These are phyloP conservation scores for Sapayoa aenigma DNA, from an alignment of 2,113 vertebrate genomes.

Conservation along the genomic window DNA sequence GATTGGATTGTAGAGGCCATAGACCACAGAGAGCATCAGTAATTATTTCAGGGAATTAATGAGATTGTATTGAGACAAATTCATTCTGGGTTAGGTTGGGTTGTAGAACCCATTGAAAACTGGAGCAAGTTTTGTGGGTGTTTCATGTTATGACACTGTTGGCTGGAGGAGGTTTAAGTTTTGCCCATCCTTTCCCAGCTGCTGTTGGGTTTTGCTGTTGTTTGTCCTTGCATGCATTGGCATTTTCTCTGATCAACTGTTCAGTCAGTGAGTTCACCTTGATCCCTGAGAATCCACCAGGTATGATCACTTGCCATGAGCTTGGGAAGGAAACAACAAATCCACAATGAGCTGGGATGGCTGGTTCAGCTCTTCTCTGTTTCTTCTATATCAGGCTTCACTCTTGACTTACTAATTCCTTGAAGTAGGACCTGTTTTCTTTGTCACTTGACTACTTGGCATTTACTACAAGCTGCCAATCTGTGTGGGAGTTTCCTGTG, in stretches of 20 bases:
- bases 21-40: neutral
- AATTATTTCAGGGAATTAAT: neutral
- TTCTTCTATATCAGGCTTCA: neutral
- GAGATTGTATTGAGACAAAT: fast-evolving
- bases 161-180: neutral
- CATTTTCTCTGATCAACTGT: neutral
- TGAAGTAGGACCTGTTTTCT: neutral
- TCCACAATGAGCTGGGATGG: fast-evolving
- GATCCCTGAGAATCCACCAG: neutral
- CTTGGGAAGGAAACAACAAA: neutral
- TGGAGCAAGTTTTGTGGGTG: neutral
- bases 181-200: fast-evolving
- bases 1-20: neutral
- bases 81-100: neutral
- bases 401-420: neutral
- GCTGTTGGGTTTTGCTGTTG: neutral
- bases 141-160: fast-evolving
- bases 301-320: fast-evolving
- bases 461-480: neutral
- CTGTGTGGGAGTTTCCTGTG: neutral
- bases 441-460: neutral
- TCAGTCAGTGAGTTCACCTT: neutral
- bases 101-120: neutral
- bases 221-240: neutral
- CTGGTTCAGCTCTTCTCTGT: neutral